Evolutionary conservation across 2,888 invertebrate genomes (phyloP).

Genomic region (Leucoptera coffeella): DNA sequence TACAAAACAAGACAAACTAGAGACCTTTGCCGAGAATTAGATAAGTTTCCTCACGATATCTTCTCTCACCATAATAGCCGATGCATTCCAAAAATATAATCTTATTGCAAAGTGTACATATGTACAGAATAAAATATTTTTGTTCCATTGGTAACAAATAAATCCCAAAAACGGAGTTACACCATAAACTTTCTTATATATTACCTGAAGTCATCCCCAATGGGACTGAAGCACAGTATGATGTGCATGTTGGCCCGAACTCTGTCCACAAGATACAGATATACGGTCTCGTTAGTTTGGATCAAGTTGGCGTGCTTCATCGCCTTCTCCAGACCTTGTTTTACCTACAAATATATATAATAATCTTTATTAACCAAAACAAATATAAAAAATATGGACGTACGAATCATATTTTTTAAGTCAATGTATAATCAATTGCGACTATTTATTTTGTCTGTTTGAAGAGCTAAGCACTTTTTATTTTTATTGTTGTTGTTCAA

Average conservation of each 20-base stretch:
- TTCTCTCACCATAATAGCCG: too few relatives aligned
- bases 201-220: conserved; percentile 75
- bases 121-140: too few relatives aligned
- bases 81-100: too few relatives aligned
- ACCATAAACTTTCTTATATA: too few relatives aligned
- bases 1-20: too few relatives aligned
- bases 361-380: too few relatives aligned
- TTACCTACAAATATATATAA: conserved; percentile 57
- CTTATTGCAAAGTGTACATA: too few relatives aligned
- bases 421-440: not conserved
- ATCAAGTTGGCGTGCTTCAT: conserved; percentile 49
- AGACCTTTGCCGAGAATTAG: too few relatives aligned
- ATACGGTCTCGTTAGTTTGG: conserved; percentile 63
- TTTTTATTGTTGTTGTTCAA: too few relatives aligned
- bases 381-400: not conserved
- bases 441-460: conserved; percentile 4
- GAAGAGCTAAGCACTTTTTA: conserved; percentile 16
- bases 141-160: too few relatives aligned
- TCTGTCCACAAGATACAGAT: conserved; percentile 70
- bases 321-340: conserved; percentile 50
- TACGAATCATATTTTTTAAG: not conserved
- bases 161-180: too few relatives aligned
- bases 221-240: conserved; percentile 82
- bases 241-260: conserved; percentile 73
- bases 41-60: too few relatives aligned